Base-by-base conservation (phyloP, 2,888 invertebrate species). In the Drosophila robusta region DNA sequence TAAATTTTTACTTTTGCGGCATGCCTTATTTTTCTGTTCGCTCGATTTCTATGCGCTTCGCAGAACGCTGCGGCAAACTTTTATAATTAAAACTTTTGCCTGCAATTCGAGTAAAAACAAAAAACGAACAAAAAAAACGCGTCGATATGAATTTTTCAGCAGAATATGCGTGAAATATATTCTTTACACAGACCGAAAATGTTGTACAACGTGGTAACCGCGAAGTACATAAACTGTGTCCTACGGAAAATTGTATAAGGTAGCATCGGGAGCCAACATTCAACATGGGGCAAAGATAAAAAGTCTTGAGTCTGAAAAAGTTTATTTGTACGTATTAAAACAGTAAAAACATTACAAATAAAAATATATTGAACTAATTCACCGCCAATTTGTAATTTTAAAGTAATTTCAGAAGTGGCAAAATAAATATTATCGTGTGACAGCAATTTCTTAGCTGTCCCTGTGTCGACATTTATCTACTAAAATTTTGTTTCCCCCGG, bases 71-170 rank as follows among this genome's bases (percentile, higher is more conserved):
- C 55, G 47, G 24, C 47, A 69, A 81, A 81, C 87, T 81, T 81
- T 81, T 81, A 78, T 84, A 81, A 81, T 87, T 81, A 81, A 81
- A 81, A 81, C 81, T 81, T 81, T 81, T 75, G 47, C 39, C 87
- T 67, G 62, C 47, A 66, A 76, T 70, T 66, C 56, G 49, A 16
- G 34, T 42, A 38, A 36, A 52, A 68, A 61, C 65, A 50, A 26
- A 50, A 26, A 47, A 46, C 11, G 26, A 26, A 12, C 22, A 26
- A 47, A 26, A 26, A 47, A 34, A 64, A 38, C 14, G 29, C 50
- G 34, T 74, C 58, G 47, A 71, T 81, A 70, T 80, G 72, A 75
- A 67, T 73, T 73, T 58, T 47, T 45, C 3, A 36, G 26, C 29
- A 62, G 54, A 68, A 72, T 55, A 52, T 63, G 69, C 63, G 63